Base-by-base conservation (phyloP, 2,888 invertebrate genomes). In the Torymus tubicola region DNA sequence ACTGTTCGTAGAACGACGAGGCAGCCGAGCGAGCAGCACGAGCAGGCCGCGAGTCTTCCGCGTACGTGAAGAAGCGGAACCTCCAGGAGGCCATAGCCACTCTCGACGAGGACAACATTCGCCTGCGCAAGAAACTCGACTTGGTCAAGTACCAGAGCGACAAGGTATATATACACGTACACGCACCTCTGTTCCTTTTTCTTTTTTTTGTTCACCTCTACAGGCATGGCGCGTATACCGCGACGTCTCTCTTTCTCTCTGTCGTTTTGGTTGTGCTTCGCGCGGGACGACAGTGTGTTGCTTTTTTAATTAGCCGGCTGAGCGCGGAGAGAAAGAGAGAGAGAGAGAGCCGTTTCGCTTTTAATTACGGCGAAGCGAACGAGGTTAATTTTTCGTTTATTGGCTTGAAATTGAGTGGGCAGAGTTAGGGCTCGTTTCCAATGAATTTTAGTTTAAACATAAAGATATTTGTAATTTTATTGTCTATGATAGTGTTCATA, bases 141-240 rank as follows among this genome's bases (percentile, higher is more conserved):
- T 90, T 96, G 69, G 88, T 96, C 24, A 93, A 93, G 83, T 95
- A 96, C 89, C 93, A 94, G 83, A 94, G 93, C 78, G 93, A 93
- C 87, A 93, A 94, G 90, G 93, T 92, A 86, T 79, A 86, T 79
- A 21, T 21, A 21, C 21, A 67, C 31, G 18, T 31, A 31, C 3
- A 31, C 31, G 31, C 5, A 31, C 31, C 31, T 31, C 31, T 31
- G 52, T 42, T 60, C n/a, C 77, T 64, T 61, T n/a, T 67, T 14
- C 69, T 31, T 31, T 24, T 65, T 71, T 16, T 16, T 21, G 21
- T 10, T 31, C 13, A 14, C 57, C n/a, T 57, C 10, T 12, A 3
- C 3, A 31, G 31, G 31, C 31, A 61, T 55, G 24, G 18, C 18
- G 24, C 8, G 13, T 31, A n/a, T 31, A n/a, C 55, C 1, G 31